Base-by-base conservation (phyloP, 1,140 invertebrate genomes). In the Spodoptera frugiperda region DNA sequence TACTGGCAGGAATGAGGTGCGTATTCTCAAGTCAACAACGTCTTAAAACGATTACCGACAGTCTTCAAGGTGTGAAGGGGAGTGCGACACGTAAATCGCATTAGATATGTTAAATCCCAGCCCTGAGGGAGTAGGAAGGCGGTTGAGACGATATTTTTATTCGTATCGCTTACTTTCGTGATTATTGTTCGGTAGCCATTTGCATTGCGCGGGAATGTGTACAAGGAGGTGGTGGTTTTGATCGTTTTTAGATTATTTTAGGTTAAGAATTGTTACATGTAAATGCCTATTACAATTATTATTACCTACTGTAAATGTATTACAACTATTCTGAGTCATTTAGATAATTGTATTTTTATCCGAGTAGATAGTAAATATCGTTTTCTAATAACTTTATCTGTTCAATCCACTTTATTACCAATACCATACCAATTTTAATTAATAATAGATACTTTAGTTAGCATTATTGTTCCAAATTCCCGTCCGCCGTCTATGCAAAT, bases 31-130 rank as follows among this genome's bases (percentile, higher is more conserved):
- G 86, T 90, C 87, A 88, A 89, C 88, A 85, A 82, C 86, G 89
- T 91, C 90, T 91, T 91, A 91, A 90, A 90, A 86, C 89, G 89
- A 91, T 91, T 92, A 91, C 87, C 82, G 87, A 80, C 82, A 82
- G 80, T 84, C 77, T 85, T 83, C 79, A 84, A 89, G 89, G 87
- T 87, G 89, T 83, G 81, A 82, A 80, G 81, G 85, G 89, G 85
- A 83, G 77, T 76, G 78, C 77, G 82, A 93, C 91, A 93, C 90
- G 91, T 86, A 93, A 93, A 93, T 84, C 91, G 91, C 91, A 93
- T 93, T 93, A 93, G 87, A 84, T 91, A 93, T 91, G 91, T 91
- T 93, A 93, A 93, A 93, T 89, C 91, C 80, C 77, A 68, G 82
- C 81, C 86, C 87, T 76, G 75, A 77, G 83, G 85, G 87, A 78